These are phyloP conservation scores for Blastobasis adustella DNA, from an alignment of 2,888 invertebrate species.

Conservation along the genomic window DNA sequence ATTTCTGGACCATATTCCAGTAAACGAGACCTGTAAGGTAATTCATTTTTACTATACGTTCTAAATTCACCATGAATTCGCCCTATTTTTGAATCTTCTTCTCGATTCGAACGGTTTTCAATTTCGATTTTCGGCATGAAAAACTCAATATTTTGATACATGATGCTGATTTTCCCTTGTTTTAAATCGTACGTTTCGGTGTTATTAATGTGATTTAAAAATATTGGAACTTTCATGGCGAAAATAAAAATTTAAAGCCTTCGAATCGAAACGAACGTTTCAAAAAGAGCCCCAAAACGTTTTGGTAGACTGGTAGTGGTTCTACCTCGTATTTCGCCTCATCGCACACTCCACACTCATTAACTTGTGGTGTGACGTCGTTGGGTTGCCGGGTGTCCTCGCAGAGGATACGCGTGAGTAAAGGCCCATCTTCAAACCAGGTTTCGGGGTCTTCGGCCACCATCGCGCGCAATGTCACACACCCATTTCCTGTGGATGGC, in stretches of 20 bases:
- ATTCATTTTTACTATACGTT: background rate
- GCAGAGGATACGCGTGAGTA: constrained; percentile 45
- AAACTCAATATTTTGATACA: too few relatives aligned
- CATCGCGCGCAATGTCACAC: constrained; percentile 58
- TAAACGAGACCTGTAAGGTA: constrained; percentile 41
- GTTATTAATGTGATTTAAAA: too few relatives aligned
- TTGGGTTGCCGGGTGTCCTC: constrained; percentile 61
- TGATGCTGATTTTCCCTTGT: too few relatives aligned
- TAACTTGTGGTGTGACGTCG: constrained; percentile 49
- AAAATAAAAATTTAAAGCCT: background rate
- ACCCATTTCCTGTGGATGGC: constrained; percentile 52
- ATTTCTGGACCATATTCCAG: constrained; percentile 60
- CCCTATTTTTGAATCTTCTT: too few relatives aligned
- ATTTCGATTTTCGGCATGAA: too few relatives aligned
- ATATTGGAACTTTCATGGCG: too few relatives aligned
- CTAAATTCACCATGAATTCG: too few relatives aligned
- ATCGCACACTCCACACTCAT: constrained; percentile 56
- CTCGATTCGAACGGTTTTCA: too few relatives aligned
- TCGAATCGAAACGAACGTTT: background rate
- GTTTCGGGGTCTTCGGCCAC: constrained; percentile 52
- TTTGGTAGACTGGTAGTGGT: background rate
- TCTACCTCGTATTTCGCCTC: constrained; percentile 64
- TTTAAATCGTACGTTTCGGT: too few relatives aligned
- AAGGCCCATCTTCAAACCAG: constrained; percentile 59
- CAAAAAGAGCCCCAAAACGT: background rate